Evolutionary conservation across 2,113 vertebrate species (phyloP), one percentile per base, ranked within the genome.

Genomic region (Anhinga rufa): DNA sequence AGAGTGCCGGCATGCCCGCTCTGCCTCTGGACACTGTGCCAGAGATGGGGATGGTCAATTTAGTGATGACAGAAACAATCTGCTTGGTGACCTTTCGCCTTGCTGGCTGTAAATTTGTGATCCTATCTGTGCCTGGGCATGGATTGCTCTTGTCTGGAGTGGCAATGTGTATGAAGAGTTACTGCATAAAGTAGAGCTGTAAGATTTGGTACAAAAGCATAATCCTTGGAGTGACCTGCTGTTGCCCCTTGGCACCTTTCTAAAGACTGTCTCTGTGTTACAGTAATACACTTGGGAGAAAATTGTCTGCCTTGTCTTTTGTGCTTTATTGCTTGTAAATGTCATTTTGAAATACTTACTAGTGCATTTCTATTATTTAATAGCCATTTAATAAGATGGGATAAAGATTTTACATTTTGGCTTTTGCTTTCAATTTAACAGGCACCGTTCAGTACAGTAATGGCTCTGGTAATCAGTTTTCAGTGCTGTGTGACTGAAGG

Each of bases 321-420:
- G 51, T 76, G 36, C 79, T 93, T 90, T 92, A 89, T 70, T 82
- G 51, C 83, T 92, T 86, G 46, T 83, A 91, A 93, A 76, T 80
- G 66, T 93, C 12, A 18, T 86, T 92, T 87, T 90, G 62, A 76
- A 95, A 76, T 81, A 81, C 57, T 90, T 86, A 40, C 29, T 20
- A 26, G 70, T 68, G 62, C 70, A 51, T 88, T 92, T 87, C 61
- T 90, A 17, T 85, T 88, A 70, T 86, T 96, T 88, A 94, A 77
- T 68, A 82, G 61, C 52, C 36, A 60, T 90, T 96, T 95, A 93
- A 92, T 92, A 89, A 80, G 75, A 90, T 57, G 32, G 49, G 82
- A 79, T 93, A 92, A 96, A 93, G 82, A 90, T 92, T 94, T 93
- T 90, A 85, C 18, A 32, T 92, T 96, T 92, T 86, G 66, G 49